A percentile compares a stretch with the other conserved stretches of the same genome.
Evolutionary conservation across 2,888 invertebrate genomes (phyloP).

Genomic region (Hydropsyche betteni): DNA sequence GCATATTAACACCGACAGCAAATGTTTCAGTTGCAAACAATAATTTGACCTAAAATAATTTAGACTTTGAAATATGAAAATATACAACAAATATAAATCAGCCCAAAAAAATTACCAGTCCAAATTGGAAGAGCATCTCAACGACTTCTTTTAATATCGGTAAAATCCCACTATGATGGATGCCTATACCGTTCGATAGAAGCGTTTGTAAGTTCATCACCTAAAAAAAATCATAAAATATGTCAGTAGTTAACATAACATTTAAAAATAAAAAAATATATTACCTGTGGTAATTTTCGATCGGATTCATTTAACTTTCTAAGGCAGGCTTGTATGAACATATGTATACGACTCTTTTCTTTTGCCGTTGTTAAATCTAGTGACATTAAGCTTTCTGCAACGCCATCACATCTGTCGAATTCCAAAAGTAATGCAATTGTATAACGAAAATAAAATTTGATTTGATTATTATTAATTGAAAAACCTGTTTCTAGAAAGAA

Average conservation of each 20-base stretch:
- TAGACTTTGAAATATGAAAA: not conserved
- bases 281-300: constrained; percentile 85
- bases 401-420: constrained; percentile 65
- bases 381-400: constrained; percentile 69
- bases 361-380: constrained; percentile 83
- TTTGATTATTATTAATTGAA: not conserved
- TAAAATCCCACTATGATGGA: constrained; percentile 98
- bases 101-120: constrained; percentile 70
- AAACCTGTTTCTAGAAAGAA: constrained; percentile 81
- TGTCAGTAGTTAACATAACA: constrained; percentile 55
- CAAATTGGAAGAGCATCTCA: constrained; percentile 94
- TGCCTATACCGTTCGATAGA: constrained; percentile 88
- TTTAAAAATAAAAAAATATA: constrained; percentile 55
- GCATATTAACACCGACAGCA: constrained; percentile 99
- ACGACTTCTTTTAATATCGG: constrained; percentile 99
- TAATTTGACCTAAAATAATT: constrained; percentile 69
- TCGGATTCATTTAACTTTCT: constrained; percentile 86
- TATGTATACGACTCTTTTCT: constrained; percentile 85
- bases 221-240: constrained; percentile 55
- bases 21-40: constrained; percentile 99
- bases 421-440: not conserved
- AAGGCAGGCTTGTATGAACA: constrained; percentile 88
- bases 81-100: constrained; percentile 8
- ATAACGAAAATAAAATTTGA: not conserved
- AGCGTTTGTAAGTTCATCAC: constrained; percentile 74